Percentiles rank a stretch among this genome's conserved stretches.
These are phyloP conservation scores for Nemoura dubitans DNA, from an alignment of 2,888 invertebrate species.

Conservation along the genomic window DNA sequence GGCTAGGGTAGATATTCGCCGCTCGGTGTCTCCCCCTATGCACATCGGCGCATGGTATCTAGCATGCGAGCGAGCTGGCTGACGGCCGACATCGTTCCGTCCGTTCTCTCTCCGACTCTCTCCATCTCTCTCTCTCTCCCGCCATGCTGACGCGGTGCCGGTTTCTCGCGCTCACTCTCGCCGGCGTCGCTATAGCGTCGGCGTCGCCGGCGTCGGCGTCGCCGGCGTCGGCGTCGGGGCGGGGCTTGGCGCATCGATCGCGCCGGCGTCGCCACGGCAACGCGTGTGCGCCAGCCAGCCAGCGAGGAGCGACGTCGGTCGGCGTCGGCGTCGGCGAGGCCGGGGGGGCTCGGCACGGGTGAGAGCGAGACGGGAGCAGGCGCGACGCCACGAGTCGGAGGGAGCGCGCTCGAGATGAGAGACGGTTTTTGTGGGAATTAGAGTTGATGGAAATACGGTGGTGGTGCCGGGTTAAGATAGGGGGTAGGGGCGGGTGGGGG, in stretches of 20 bases:
- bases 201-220: not conserved
- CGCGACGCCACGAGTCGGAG: not conserved
- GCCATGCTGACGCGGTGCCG: slow-evolving; percentile 10
- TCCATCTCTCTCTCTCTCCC: slow-evolving; percentile 1
- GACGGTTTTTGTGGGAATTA: slow-evolving; percentile 43
- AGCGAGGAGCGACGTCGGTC: slow-evolving; percentile 28
- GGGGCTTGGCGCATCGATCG: not conserved
- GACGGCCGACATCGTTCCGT: too few species aligned
- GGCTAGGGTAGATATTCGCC: slow-evolving; percentile 38
- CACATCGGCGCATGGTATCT: slow-evolving; percentile 26
- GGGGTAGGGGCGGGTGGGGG: not conserved
- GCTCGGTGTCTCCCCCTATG: slow-evolving; percentile 26
- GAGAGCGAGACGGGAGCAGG: not conserved
- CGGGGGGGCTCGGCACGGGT: too few species aligned
- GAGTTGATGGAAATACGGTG: slow-evolving; percentile 46
- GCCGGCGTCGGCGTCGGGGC: not conserved
- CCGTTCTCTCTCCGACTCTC: too few species aligned
- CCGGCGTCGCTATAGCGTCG: slow-evolving; percentile 14
- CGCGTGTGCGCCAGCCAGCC: slow-evolving; percentile 41
- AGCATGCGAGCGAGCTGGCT: not conserved
- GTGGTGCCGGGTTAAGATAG: slow-evolving; percentile 10
- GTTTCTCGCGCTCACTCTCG: slow-evolving; percentile 20
- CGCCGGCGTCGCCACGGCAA: slow-evolving; percentile 25
- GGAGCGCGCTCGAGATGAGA: not conserved
- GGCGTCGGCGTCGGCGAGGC: not conserved